phyloP scores from a whole-genome alignment of 2,797 vertebrate genomes.

The Tangara arthus region DNA sequence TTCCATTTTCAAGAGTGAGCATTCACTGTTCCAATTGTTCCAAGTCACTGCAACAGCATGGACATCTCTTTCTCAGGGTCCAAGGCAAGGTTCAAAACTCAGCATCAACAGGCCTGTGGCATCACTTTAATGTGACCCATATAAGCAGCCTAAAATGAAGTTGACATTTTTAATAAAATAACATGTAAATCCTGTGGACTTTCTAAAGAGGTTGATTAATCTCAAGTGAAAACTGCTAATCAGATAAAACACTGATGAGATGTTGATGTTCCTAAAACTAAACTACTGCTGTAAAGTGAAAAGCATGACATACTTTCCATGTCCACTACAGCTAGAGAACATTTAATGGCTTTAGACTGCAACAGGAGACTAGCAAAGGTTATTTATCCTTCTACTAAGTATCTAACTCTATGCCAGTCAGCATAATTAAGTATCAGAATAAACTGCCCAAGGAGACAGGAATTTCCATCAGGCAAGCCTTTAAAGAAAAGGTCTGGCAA shows the following conservation, averaged over 20 bases:
- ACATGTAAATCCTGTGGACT: not conserved
- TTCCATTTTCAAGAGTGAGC: not conserved
- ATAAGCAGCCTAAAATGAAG: not conserved
- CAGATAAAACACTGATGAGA: not conserved
- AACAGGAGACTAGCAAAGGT: not conserved
- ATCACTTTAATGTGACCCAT: not conserved
- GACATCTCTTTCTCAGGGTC: not conserved
- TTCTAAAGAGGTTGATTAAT: not conserved
- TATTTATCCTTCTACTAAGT: not conserved
- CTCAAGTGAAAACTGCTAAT: not conserved
- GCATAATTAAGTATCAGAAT: not conserved
- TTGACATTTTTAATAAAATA: not conserved
- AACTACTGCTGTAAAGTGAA: not conserved
- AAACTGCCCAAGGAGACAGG: conserved; percentile 5
- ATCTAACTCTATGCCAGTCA: not conserved
- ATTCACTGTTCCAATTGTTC: not conserved
- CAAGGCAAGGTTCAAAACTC: not conserved
- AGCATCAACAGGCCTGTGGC: not conserved
- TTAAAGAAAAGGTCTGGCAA: conserved; percentile 32
- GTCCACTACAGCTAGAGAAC: not conserved
- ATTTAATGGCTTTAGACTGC: not conserved
- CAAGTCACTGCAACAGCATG: not conserved
- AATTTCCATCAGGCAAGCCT: conserved; percentile 1
- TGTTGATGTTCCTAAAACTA: not conserved
- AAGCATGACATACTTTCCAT: not conserved